Conservation (phyloP, 2,113 vertebrate species). For the Nasalis larvatus region DNA sequence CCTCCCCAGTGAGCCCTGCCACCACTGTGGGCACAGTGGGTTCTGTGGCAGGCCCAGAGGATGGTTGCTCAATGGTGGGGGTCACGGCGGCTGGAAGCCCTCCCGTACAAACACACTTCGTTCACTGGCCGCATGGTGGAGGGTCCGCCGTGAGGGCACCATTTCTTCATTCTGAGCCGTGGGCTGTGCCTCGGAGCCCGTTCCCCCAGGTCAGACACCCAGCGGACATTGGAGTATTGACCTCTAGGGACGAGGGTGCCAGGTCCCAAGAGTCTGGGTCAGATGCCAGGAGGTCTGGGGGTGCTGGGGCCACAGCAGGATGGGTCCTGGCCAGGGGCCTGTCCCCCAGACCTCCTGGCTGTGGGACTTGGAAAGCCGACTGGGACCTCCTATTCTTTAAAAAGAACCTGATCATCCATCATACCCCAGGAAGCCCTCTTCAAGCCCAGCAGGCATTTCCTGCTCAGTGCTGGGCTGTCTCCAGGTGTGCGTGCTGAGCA, state of each 20-base stretch:
- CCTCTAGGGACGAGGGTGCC: not conserved
- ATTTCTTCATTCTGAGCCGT: not conserved
- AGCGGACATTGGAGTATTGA: fast-evolving
- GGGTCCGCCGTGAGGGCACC: fast-evolving
- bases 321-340: not conserved
- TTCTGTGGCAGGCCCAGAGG: too few relatives aligned
- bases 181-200: fast-evolving
- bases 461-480: not conserved
- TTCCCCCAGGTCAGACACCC: not conserved
- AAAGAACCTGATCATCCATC: too few relatives aligned
- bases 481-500: not conserved
- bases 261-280: not conserved
- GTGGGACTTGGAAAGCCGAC: not conserved
- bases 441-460: not conserved
- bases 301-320: not conserved
- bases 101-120: too few relatives aligned
- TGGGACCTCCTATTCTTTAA: not conserved
- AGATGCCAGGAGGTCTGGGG: fast-evolving
- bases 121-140: too few relatives aligned
- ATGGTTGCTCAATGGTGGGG: not conserved
- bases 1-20: too few relatives aligned
- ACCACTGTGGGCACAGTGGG: too few relatives aligned
- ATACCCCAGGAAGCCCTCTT: not conserved
- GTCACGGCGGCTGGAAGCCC: not conserved
- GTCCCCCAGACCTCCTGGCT: not conserved